Conservation (phyloP, 2,113 vertebrate genomes). For the Pungitius pungitius region DNA sequence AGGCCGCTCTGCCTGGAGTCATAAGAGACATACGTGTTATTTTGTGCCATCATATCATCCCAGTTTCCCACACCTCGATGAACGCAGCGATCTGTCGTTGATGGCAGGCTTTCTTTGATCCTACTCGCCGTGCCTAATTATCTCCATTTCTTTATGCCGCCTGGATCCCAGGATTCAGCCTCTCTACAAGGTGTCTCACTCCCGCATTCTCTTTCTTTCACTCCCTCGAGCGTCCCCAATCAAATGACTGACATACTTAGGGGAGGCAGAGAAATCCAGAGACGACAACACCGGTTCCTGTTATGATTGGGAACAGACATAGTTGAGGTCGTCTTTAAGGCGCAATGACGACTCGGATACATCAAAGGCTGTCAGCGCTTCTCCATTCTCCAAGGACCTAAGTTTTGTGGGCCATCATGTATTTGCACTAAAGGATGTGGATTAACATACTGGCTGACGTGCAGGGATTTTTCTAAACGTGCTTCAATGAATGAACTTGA, state of each 20-base stretch:
- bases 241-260: constrained; percentile 56
- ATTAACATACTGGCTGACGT: constrained; percentile 27
- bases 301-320: constrained; percentile 35
- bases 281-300: constrained; percentile 29
- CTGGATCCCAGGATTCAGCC: constrained; percentile 37
- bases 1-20: constrained; percentile 15
- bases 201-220: constrained; percentile 36
- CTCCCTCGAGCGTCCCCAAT: constrained; percentile 45
- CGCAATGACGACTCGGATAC: constrained; percentile 44
- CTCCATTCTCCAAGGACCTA: too few species aligned
- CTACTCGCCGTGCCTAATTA: constrained; percentile 67
- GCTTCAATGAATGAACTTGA: constrained; percentile 1
- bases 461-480: constrained; percentile 2
- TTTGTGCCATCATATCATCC: constrained; percentile 22
- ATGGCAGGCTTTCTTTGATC: constrained; percentile 71
- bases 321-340: constrained; percentile 26
- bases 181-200: constrained; percentile 50
- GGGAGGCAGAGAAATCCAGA: constrained; percentile 18
- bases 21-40: constrained; percentile 25
- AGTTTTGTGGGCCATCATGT: constrained; percentile 41
- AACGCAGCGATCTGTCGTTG: constrained; percentile 56
- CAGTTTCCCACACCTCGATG: constrained; percentile 43
- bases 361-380: constrained; percentile 65
- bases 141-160: constrained; percentile 55
- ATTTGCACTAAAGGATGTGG: constrained; percentile 35